Percentiles rank a stretch among this genome's conserved stretches.
Conservation (phyloP, 1,140 invertebrate species). For the Cyclargus thomasi region DNA sequence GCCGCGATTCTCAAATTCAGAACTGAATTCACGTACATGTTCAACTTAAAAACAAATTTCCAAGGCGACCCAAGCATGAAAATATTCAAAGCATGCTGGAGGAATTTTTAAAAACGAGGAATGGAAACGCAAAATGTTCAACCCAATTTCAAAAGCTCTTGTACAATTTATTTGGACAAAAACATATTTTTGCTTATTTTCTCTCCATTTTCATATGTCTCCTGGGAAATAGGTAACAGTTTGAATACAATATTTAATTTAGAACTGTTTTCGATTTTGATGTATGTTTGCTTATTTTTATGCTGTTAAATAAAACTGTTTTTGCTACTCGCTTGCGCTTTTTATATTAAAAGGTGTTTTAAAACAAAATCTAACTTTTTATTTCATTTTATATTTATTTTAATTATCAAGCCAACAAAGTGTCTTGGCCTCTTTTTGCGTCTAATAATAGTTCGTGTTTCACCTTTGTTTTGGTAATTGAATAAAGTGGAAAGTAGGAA, state of each 20-base stretch:
- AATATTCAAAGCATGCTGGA: constrained; percentile 15
- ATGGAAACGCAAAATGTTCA: constrained; percentile 6
- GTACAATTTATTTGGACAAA: constrained; percentile 13
- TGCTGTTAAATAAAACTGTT: too few species aligned
- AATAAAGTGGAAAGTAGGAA: too few species aligned
- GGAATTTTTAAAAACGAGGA: constrained; percentile 2
- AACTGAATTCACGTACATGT: constrained; percentile 5
- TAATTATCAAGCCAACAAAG: too few species aligned
- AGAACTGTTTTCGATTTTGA: background rate
- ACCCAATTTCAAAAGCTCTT: constrained; percentile 11
- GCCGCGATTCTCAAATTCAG: background rate
- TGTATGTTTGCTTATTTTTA: background rate
- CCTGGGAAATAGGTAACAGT: background rate
- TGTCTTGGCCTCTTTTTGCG: too few species aligned
- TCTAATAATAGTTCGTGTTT: too few species aligned
- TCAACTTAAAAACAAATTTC: constrained; percentile 11
- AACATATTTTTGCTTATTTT: constrained; percentile 3
- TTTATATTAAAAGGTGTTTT: too few species aligned
- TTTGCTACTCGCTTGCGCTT: too few species aligned
- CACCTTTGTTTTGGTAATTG: too few species aligned
- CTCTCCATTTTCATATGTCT: background rate
- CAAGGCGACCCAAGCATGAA: constrained; percentile 9
- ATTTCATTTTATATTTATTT: too few species aligned
- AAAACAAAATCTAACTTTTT: too few species aligned
- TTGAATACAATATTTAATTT: background rate